These are phyloP conservation scores for Cnemophilus loriae DNA, from an alignment of 2,113 vertebrate species.

Conservation along the genomic window DNA sequence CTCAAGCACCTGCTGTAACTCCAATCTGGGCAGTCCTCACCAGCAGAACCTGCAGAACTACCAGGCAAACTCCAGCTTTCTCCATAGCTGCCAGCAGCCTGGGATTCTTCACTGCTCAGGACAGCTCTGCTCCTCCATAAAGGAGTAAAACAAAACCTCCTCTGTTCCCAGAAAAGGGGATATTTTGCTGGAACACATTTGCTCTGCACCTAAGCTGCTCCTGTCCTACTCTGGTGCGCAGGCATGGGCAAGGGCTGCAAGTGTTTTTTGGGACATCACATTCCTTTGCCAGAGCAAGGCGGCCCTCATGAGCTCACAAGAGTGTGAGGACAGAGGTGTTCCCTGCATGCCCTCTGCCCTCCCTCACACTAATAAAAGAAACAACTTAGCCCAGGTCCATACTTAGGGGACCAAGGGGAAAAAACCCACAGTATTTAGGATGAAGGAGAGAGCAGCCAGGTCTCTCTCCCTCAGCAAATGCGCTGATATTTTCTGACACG, in stretches of 20 bases:
- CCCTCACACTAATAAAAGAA: not conserved
- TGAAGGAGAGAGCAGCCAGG: not conserved
- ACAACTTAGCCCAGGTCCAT: not conserved
- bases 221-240: not conserved
- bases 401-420: not conserved
- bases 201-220: not conserved
- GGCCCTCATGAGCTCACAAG: not conserved
- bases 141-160: not conserved
- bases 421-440: not conserved
- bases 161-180: not conserved
- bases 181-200: not conserved
- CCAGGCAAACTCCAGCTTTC: not conserved
- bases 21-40: not conserved
- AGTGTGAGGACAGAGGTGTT: not conserved
- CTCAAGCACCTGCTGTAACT: not conserved
- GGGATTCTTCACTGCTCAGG: not conserved
- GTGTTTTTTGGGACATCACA: not conserved
- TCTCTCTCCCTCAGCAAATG: not conserved
- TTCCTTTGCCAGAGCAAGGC: not conserved
- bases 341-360: not conserved
- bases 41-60: not conserved
- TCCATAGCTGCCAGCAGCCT: not conserved
- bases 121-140: not conserved
- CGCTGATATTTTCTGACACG: not conserved
- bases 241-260: not conserved